Base-by-base conservation (phyloP, 2,888 invertebrate species). In the Drosophila mayaguana region DNA sequence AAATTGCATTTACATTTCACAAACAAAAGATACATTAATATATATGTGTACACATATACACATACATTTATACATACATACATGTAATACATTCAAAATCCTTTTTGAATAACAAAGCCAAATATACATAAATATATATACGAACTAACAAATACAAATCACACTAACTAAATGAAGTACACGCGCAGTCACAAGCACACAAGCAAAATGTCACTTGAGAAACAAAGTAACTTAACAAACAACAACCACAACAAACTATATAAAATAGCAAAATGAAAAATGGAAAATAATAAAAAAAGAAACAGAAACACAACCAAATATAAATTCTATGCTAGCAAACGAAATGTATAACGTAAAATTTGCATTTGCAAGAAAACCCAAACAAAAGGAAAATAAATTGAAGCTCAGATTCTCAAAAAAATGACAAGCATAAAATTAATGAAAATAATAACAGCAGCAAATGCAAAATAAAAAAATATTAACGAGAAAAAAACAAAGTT, bases 1-100 rank as follows among this genome's bases (percentile, higher is more conserved):
- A 71, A 57, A 65, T 87, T 84, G 84, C 89, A 84, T 84, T 84
- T 85, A 85, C 84, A 85, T 85, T 84, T 78, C 88, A 88, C 78
- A 81, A 75, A 57, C 45, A 71, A 62, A 66, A 64, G 73, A 78
- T 61, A 69, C 53, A 74, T 62, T 63, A 61, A 70, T 56, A 69
- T 71, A 22, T 56, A 28, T 46, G 28, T 28, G 28, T 28, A 28
- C 28, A 40, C 54, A 63, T 57, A 82, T 59, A 63, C 51, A 82
- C 46, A 71, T 36, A 48, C n/a, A 55, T 11, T 11, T 11, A 32
- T 59, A 59, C 48, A 55, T 50, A 43, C 67, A 70, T 28, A 42
- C 18, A 56, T 55, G 32, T 50, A 48, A 56, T 16, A 22, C 51
- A 51, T 51, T 78, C 72, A 70, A 88, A 75, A 81, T 82, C 62